These are phyloP conservation scores for Diploptera punctata DNA, from an alignment of 2,888 invertebrate genomes.

Conservation along the genomic window DNA sequence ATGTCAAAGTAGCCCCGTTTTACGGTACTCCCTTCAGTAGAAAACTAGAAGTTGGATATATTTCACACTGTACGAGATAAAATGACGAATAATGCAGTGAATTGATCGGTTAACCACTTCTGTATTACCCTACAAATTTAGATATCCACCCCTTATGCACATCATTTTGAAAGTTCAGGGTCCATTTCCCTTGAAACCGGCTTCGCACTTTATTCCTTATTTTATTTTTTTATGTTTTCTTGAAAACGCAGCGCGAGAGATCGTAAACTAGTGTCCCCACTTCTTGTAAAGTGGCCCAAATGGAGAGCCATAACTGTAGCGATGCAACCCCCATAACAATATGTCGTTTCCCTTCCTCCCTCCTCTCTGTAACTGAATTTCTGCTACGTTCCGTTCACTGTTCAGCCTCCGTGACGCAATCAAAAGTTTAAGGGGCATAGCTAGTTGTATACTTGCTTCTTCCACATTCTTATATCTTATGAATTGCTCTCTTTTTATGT, in stretches of 20 bases:
- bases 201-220: constrained; percentile 21
- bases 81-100: too few species aligned
- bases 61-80: too few species aligned
- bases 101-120: too few species aligned
- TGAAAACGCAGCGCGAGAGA: background rate
- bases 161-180: constrained; percentile 8
- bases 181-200: constrained; percentile 15
- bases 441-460: too few species aligned
- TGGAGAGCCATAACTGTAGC: constrained; percentile 22
- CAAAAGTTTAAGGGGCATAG: too few species aligned
- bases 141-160: background rate
- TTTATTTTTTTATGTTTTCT: constrained; percentile 8
- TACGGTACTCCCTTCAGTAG: too few species aligned
- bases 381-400: background rate
- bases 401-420: too few species aligned
- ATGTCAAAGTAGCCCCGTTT: too few species aligned
- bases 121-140: too few species aligned
- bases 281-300: constrained; percentile 26
- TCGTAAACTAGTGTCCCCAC: background rate
- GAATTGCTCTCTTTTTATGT: too few species aligned
- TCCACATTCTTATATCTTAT: too few species aligned
- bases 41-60: too few species aligned
- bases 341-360: background rate
- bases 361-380: constrained; percentile 1
- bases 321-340: constrained; percentile 16